These are phyloP conservation scores for Chrysemys picta DNA, from an alignment of 2,113 vertebrate species.

Conservation along the genomic window DNA sequence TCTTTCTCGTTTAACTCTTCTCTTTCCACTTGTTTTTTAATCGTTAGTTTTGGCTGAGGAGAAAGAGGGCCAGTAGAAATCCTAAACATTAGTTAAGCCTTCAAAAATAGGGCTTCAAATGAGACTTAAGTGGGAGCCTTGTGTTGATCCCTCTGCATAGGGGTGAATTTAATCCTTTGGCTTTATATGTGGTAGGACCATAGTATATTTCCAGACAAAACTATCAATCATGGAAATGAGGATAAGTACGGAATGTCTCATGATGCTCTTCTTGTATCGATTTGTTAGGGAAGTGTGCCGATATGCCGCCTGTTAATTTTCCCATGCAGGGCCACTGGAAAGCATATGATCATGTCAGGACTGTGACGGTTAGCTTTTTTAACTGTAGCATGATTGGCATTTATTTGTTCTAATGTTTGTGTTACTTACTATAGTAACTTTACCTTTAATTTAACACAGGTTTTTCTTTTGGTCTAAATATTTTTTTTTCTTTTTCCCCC, in stretches of 20 bases:
- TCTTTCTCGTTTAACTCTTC: neutral
- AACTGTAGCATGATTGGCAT: fast-evolving
- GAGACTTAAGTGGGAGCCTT: neutral
- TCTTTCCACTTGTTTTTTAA: neutral
- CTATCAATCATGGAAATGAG: neutral
- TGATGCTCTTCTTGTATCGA: neutral
- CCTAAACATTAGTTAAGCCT: neutral
- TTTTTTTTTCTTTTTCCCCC: neutral
- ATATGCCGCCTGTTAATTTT: neutral
- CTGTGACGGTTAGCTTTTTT: neutral
- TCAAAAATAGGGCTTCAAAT: neutral
- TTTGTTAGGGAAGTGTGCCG: neutral
- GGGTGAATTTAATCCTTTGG: neutral
- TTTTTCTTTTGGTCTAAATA: neutral
- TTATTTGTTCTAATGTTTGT: neutral
- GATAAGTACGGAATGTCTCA: neutral
- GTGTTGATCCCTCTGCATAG: neutral
- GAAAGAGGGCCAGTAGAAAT: neutral
- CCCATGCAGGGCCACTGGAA: neutral
- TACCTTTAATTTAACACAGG: neutral
- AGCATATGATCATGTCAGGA: too few species aligned
- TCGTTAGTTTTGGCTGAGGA: neutral
- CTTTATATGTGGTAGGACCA: neutral
- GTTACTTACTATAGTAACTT: neutral
- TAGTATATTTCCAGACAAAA: neutral